A percentile compares a stretch with the other conserved stretches of the same genome.
Conservation (phyloP, 2,888 invertebrate species). For the Crocallis elinguaria region DNA sequence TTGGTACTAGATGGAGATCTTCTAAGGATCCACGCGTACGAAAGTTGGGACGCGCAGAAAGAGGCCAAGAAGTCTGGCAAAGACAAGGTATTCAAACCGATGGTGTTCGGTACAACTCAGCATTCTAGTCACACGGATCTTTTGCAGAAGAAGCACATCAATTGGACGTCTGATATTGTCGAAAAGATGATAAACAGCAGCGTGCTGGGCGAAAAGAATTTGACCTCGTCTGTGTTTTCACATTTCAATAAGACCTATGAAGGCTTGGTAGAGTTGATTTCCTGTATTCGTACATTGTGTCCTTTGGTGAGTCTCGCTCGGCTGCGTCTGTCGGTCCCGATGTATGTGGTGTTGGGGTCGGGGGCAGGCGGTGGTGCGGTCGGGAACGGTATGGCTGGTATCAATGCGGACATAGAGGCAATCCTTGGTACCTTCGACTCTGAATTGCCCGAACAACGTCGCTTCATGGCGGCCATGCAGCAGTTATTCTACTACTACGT, state of each 20-base stretch:
- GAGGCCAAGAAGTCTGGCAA: conserved; percentile 69
- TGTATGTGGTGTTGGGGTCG: conserved; percentile 90
- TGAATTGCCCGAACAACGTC: conserved; percentile 88
- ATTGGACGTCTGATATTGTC: conserved; percentile 88
- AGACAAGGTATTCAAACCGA: conserved; percentile 73
- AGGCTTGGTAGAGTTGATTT: conserved; percentile 89
- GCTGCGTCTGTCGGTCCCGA: conserved; percentile 86
- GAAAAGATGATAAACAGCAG: conserved; percentile 87
- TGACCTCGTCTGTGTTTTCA: conserved; percentile 86
- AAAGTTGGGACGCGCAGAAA: conserved; percentile 84
- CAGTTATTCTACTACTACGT: conserved; percentile 93
- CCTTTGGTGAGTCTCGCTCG: conserved; percentile 89
- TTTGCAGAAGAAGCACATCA: conserved; percentile 84
- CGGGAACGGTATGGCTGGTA: conserved; percentile 66
- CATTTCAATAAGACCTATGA: conserved; percentile 89
- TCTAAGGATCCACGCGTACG: conserved; percentile 87
- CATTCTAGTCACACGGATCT: conserved; percentile 89
- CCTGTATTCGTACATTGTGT: conserved; percentile 91
- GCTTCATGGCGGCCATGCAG: conserved; percentile 91
- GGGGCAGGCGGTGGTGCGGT: conserved; percentile 76
- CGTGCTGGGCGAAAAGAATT: conserved; percentile 85
- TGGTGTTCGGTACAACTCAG: conserved; percentile 90
- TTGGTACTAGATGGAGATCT: conserved; percentile 90
- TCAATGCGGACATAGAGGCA: conserved; percentile 89
- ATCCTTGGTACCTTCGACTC: conserved; percentile 91